These are phyloP conservation scores for Diadumene lineata DNA, from an alignment of 92 coral and sea anemone genomes.

Conservation along the genomic window DNA sequence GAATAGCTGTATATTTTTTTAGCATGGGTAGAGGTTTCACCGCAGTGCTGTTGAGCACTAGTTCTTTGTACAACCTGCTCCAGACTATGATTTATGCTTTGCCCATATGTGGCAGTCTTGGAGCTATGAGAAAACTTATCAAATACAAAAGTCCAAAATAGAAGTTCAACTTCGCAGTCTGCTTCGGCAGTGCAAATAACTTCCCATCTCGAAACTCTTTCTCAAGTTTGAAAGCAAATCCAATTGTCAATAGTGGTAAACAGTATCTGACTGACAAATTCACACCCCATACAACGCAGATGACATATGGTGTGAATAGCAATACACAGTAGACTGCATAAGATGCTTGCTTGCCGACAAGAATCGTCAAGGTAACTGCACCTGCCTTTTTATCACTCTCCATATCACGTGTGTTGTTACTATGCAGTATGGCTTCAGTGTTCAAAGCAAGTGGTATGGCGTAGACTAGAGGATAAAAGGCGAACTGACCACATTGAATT, in stretches of 20 bases:
- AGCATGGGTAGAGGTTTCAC: too few relatives aligned
- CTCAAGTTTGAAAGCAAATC: slow-evolving; percentile 76
- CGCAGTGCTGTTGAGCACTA: neutral
- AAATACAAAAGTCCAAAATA: slow-evolving; percentile 77
- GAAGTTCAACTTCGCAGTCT: slow-evolving; percentile 85
- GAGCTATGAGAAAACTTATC: slow-evolving; percentile 72
- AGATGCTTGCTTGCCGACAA: slow-evolving; percentile 80
- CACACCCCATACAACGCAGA: slow-evolving; percentile 81
- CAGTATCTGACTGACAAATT: slow-evolving; percentile 71
- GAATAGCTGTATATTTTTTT: too few relatives aligned
- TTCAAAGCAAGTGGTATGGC: slow-evolving; percentile 84
- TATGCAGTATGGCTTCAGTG: slow-evolving; percentile 95
- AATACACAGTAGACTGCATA: slow-evolving; percentile 72
- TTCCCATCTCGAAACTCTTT: slow-evolving; percentile 76
- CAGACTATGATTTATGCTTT: neutral
- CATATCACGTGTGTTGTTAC: slow-evolving; percentile 93
- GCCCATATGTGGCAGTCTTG: slow-evolving; percentile 56
- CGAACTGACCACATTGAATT: slow-evolving; percentile 86
- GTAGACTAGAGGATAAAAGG: slow-evolving; percentile 64
- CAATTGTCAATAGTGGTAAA: slow-evolving; percentile 69
- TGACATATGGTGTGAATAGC: slow-evolving; percentile 83
- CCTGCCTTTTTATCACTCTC: slow-evolving; percentile 78
- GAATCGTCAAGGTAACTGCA: slow-evolving; percentile 81
- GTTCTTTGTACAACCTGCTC: neutral
- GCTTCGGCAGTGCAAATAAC: slow-evolving; percentile 54